Conservation (phyloP, 2,797 vertebrate species). For the Apodemus agrarius region DNA sequence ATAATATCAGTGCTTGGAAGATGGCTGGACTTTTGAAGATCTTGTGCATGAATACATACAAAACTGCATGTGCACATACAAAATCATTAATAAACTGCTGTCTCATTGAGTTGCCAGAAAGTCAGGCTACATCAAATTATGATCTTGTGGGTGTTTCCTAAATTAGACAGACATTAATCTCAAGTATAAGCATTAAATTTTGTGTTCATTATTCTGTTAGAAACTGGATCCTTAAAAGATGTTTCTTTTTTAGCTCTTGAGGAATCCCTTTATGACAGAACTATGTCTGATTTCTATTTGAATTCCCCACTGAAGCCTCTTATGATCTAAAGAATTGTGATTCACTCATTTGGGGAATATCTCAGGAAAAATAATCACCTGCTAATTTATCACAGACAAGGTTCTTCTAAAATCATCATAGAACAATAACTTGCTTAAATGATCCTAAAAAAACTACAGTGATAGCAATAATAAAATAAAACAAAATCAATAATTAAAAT, state of each 20-base stretch:
- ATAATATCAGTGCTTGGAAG: conserved; percentile 75
- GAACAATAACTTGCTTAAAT: neutral
- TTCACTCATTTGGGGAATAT: neutral
- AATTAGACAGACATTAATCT: conserved; percentile 54
- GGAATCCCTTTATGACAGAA: neutral
- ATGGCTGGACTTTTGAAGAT: conserved; percentile 71
- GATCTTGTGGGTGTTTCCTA: neutral
- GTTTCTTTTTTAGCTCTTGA: neutral
- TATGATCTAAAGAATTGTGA: neutral
- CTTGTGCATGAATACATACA: neutral
- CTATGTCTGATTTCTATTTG: neutral
- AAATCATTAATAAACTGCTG: conserved; percentile 65
- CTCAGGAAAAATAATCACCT: neutral
- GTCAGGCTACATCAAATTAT: conserved; percentile 48
- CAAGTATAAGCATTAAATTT: neutral
- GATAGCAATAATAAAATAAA: neutral
- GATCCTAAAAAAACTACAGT: neutral
- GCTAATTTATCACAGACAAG: neutral
- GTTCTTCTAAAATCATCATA: neutral
- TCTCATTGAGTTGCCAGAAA: neutral
- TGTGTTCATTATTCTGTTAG: conserved; percentile 3
- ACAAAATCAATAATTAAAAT: neutral
- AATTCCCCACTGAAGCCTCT: neutral
- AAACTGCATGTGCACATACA: neutral
- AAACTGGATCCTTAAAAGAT: neutral